Percentiles rank a stretch among this genome's conserved stretches.
Evolutionary conservation across 2,797 vertebrate genomes (phyloP).

Genomic region (Amblyopsis hoosieri): DNA sequence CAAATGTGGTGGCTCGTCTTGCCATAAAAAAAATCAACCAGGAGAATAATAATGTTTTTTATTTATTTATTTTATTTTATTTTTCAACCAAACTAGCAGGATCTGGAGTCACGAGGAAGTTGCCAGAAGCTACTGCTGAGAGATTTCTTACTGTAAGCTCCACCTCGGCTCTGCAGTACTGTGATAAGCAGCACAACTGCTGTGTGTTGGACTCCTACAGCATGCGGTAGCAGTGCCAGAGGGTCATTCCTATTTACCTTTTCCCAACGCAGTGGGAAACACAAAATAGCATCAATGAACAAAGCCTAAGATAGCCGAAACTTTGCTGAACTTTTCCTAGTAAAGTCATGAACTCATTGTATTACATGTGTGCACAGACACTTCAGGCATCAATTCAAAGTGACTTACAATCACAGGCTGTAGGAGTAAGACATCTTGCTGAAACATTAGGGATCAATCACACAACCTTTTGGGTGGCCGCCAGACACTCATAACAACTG

Average conservation of each 20-base stretch:
- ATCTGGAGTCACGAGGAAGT: conserved; percentile 53
- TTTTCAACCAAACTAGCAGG: conserved; percentile 48
- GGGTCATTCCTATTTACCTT: conserved; percentile 63
- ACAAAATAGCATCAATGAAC: conserved; percentile 18
- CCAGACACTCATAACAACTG: too few relatives aligned
- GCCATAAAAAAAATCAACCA: conserved; percentile 26
- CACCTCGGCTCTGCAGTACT: conserved; percentile 63
- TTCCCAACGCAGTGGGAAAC: conserved; percentile 34
- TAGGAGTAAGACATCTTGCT: too few relatives aligned
- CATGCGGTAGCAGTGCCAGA: conserved; percentile 41
- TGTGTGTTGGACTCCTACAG: conserved; percentile 46
- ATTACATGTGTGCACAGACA: background rate
- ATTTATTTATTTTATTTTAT: conserved; percentile 4
- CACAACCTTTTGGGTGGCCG: too few relatives aligned
- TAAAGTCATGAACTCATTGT: background rate
- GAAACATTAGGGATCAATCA: too few relatives aligned
- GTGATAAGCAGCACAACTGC: conserved; percentile 67
- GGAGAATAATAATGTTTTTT: conserved; percentile 42
- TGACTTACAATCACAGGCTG: too few relatives aligned
- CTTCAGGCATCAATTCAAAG: too few relatives aligned
- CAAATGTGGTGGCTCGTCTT: background rate
- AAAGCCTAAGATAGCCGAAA: conserved; percentile 13
- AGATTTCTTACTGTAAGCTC: conserved; percentile 46
- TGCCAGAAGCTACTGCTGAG: conserved; percentile 55
- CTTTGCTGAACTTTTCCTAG: conserved; percentile 8